Conservation (phyloP, 2,113 vertebrate genomes). For the Macaca fascicularis region DNA sequence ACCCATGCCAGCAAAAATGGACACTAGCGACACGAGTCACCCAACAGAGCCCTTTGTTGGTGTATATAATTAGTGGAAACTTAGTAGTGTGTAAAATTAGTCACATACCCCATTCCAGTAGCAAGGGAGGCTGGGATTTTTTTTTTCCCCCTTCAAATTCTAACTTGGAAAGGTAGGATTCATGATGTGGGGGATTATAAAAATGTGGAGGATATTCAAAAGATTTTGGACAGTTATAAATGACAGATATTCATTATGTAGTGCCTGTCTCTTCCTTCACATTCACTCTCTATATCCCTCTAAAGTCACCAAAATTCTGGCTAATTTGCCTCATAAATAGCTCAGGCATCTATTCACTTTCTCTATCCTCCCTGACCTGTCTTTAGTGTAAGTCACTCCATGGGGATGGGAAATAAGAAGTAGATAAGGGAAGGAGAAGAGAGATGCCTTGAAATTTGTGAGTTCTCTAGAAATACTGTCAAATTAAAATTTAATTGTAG, state of each 20-base stretch:
- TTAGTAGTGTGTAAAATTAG: background rate
- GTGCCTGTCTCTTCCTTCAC: background rate
- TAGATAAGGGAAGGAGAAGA: background rate
- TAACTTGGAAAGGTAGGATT: background rate
- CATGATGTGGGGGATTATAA: background rate
- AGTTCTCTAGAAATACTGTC: background rate
- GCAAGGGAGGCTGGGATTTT: background rate
- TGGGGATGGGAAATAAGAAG: background rate
- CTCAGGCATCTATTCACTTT: background rate
- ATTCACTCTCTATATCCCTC: background rate
- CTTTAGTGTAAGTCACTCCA: background rate
- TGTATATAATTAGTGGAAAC: background rate
- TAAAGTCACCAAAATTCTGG: background rate
- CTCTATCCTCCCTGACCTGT: background rate
- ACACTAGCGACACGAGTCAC: background rate
- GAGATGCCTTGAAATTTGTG: background rate
- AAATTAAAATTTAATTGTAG: background rate
- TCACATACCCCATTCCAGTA: background rate
- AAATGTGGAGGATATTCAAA: background rate
- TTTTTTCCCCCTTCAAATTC: background rate
- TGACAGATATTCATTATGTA: background rate
- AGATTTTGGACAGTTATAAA: background rate
- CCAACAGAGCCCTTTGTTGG: background rate
- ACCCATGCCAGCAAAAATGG: background rate
- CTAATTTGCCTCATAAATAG: background rate